Base-by-base conservation (phyloP, 2,113 vertebrate genomes). In the Leucopsar rothschildi region DNA sequence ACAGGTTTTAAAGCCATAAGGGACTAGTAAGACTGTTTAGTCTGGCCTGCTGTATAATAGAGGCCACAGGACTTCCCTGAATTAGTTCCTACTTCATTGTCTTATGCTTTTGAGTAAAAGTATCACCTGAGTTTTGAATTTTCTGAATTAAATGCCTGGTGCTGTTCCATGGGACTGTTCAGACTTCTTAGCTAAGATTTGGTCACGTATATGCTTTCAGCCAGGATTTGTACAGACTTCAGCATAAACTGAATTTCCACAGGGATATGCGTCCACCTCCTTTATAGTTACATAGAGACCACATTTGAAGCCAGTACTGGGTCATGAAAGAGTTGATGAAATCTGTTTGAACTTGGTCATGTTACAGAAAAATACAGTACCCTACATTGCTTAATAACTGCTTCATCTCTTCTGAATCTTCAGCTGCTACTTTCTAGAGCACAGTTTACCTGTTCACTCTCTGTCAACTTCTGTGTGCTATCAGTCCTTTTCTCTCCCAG, bases 181-280 rank as follows among this genome's bases (percentile, higher is more conserved):
- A 49, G 53, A 21, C 33, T 42, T 93, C 28, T 56, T 42, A 72
- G 21, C 18, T 63, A 39, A 27, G 28, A 56, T 17, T n/a, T 55
- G 28, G 27, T 76, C 10, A 10, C 9, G 6, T 39, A 23, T 83
- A 93, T 80, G 4, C 53, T 88, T 85, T 92, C 47, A 71, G 44
- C 4, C 5, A 33, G 35, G 77, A 68, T 28, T 29, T 68, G 7
- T 45, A n/a, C 6, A 47, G 21, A 27, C 31, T 77, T 80, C 11
- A 66, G 17, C 33, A 73, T 52, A 86, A 92, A 42, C 18, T 71
- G 13, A 37, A 33, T 17, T 90, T 76, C 11, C 27, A 17, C 11
- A 12, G 13, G 9, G 3, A 2, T 39, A 23, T 0, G 0, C 35
- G 19, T 70, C 42, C 20, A 60, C 59, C 5, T 80, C 15, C 4